A percentile compares a stretch with the other conserved stretches of the same genome.
Evolutionary conservation across 2,797 vertebrate genomes (phyloP).

Genomic region (Hybognathus amarus): DNA sequence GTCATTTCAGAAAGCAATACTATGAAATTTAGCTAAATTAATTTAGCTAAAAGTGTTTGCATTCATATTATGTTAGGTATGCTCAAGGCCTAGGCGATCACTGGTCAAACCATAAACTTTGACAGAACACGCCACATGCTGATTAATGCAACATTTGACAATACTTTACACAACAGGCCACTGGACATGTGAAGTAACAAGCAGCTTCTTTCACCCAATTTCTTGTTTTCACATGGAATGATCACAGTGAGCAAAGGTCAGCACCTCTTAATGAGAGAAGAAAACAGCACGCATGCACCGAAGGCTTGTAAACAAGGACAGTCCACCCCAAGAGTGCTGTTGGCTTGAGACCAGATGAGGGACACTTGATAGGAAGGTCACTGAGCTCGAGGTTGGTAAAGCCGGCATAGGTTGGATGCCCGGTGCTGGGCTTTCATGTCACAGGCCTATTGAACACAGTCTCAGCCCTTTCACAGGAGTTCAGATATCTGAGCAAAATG

Average conservation of each 20-base stretch:
- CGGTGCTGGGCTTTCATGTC: conserved; percentile 25
- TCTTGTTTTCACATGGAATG: conserved; percentile 36
- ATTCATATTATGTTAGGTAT: too few species aligned
- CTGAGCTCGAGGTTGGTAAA: conserved; percentile 65
- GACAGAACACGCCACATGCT: not conserved
- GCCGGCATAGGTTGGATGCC: conserved; percentile 16
- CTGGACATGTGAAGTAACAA: conserved; percentile 18
- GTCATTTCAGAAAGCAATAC: too few species aligned
- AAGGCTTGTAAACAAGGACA: conserved; percentile 79
- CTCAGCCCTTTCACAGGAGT: conserved; percentile 49
- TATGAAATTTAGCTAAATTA: too few species aligned
- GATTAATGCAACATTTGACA: conserved; percentile 14
- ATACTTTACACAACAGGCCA: conserved; percentile 19
- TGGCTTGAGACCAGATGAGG: conserved; percentile 77
- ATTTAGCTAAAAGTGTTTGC: too few species aligned
- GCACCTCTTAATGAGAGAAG: conserved; percentile 46
- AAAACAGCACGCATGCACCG: conserved; percentile 66
- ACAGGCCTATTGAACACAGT: conserved; percentile 25
- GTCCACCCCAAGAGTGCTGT: conserved; percentile 78
- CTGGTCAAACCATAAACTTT: not conserved
- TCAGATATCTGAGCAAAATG: conserved; percentile 59
- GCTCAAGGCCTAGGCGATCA: too few species aligned
- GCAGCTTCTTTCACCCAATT: not conserved
- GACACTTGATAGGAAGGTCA: conserved; percentile 83
- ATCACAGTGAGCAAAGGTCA: conserved; percentile 48